Conservation (phyloP, 2,797 vertebrate genomes). For the Eutrigla gurnardus region DNA sequence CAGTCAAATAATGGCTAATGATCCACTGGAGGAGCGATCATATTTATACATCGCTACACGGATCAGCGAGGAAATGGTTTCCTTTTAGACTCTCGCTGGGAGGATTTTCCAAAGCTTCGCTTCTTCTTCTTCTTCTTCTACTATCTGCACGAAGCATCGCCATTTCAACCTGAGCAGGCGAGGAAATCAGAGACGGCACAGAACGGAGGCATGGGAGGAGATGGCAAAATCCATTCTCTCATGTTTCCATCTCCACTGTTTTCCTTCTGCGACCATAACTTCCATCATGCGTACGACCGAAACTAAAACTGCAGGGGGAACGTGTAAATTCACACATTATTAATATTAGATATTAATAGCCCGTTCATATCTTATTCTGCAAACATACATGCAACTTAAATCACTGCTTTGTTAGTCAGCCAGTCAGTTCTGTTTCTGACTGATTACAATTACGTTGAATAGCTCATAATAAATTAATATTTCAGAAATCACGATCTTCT, state of each 20-base stretch:
- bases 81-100: conserved; percentile 20
- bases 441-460: conserved; percentile 5
- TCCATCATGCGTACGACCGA: not conserved
- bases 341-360: not conserved
- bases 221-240: not conserved
- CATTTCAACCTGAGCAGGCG: conserved; percentile 3
- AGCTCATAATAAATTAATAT: conserved; percentile 12
- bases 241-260: not conserved
- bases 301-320: not conserved
- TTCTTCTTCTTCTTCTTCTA: conserved; percentile 15
- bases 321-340: not conserved
- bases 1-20: conserved; percentile 52
- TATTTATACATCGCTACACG: conserved; percentile 2
- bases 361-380: not conserved
- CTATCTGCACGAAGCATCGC: conserved; percentile 20
- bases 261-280: not conserved
- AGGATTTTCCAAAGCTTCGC: conserved; percentile 21
- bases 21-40: conserved; percentile 48
- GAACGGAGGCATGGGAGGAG: not conserved
- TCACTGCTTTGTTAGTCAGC: not conserved
- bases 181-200: not conserved
- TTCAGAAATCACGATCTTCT: too few relatives aligned
- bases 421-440: conserved; percentile 6
- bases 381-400: conserved; percentile 9
- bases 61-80: conserved; percentile 20